Evolutionary conservation across 2,113 vertebrate species (phyloP).

Genomic region (Ploceus nigricollis): DNA sequence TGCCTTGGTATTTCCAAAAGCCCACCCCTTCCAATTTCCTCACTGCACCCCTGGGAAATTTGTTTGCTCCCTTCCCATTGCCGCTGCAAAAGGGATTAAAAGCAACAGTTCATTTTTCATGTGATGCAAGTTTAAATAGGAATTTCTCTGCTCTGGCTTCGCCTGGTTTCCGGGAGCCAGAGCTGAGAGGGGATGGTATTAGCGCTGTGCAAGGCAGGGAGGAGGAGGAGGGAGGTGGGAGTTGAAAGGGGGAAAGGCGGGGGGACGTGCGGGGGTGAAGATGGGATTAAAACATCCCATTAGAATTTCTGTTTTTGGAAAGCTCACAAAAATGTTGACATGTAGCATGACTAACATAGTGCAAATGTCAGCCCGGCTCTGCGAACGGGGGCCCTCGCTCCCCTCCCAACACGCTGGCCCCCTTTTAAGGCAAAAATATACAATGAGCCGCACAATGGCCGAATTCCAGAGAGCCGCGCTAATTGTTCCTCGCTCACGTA

Average conservation of each 20-base stretch:
- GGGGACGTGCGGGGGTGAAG: background rate
- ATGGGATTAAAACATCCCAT: slow-evolving; percentile 46
- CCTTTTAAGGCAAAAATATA: slow-evolving; percentile 71
- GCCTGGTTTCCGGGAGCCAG: slow-evolving; percentile 10
- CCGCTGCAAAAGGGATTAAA: slow-evolving; percentile 32
- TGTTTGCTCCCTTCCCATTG: background rate
- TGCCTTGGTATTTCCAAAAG: background rate
- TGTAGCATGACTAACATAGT: slow-evolving; percentile 67
- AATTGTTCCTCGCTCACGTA: slow-evolving; percentile 57
- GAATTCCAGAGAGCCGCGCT: slow-evolving; percentile 62
- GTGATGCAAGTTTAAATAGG: slow-evolving; percentile 47
- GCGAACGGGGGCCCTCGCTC: slow-evolving; percentile 47
- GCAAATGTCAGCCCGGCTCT: slow-evolving; percentile 58
- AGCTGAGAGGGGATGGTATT: slow-evolving; percentile 12
- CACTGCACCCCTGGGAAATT: background rate
- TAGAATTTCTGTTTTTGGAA: slow-evolving; percentile 69
- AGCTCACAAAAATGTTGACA: slow-evolving; percentile 70
- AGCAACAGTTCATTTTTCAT: slow-evolving; percentile 55
- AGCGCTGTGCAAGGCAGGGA: background rate
- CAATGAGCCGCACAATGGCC: slow-evolving; percentile 59
- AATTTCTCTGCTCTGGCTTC: background rate
- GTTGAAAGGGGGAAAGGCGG: background rate
- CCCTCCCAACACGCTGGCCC: slow-evolving; percentile 47
- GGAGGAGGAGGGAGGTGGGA: slow-evolving; percentile 31
- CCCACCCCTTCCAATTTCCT: background rate